Evolutionary conservation across 2,888 invertebrate species (phyloP).

Genomic region (Drosophila greeni): DNA sequence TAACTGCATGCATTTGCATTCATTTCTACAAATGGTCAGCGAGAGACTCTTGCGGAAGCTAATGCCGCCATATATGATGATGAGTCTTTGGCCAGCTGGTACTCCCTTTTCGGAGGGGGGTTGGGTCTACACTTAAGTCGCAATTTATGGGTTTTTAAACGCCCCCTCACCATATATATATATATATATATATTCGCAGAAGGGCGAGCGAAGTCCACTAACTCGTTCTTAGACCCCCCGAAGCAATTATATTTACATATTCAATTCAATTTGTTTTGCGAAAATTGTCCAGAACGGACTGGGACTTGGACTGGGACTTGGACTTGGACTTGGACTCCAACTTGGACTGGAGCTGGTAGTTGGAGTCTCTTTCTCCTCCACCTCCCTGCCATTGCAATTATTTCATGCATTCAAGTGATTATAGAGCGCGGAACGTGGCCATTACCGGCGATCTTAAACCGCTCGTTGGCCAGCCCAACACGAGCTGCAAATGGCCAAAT

Average conservation of each 20-base stretch:
- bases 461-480: conserved; percentile 37
- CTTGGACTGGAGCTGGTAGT: neutral
- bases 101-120: conserved; percentile 1
- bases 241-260: conserved; percentile 72
- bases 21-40: conserved; percentile 28
- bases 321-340: neutral
- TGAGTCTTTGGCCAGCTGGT: conserved; percentile 20
- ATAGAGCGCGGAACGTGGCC: conserved; percentile 66
- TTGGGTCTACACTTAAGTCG: conserved; percentile 31
- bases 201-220: neutral
- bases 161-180: conserved; percentile 28
- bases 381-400: conserved; percentile 3
- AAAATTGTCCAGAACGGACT: conserved; percentile 49
- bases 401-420: conserved; percentile 48
- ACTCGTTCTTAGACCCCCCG: conserved; percentile 1
- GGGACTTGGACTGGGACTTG: neutral
- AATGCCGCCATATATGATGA: conserved; percentile 32
- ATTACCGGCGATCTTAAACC: conserved; percentile 68
- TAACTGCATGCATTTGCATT: conserved; percentile 28
- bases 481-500: conserved; percentile 51
- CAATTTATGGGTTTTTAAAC: conserved; percentile 62
- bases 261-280: conserved; percentile 70
- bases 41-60: conserved; percentile 36
- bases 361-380: neutral
- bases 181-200: neutral